Base-by-base conservation (phyloP, 2,888 invertebrate genomes). In the Criorhina ranunculi region DNA sequence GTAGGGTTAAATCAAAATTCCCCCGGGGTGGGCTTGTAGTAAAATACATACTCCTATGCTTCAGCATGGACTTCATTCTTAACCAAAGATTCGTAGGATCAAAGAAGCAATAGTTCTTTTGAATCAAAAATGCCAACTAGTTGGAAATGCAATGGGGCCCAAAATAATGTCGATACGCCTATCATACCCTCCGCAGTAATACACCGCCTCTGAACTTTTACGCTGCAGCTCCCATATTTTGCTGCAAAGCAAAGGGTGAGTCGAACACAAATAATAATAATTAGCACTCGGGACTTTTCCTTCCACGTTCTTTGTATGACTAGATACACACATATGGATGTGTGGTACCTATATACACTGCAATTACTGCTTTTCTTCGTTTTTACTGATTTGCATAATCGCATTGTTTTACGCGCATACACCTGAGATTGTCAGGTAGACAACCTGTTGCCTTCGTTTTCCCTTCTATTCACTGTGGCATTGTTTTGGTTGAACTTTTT, bases 341-440 rank as follows among this genome's bases (percentile, higher is more conserved):
- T n/a, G n/a, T n/a, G n/a, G n/a, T n/a, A n/a, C n/a, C n/a, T 62
- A 62, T 5, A 7, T 57, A 33, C 59, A 31, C 12, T 59, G 42
- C 37, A 49, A 64, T 57, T 53, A 42, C 55, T 72, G 46, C 59
- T 73, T 35, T 60, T 79, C 66, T 59, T 60, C 59, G 19, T 12
- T 33, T 59, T 35, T 80, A 12, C 42, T 60, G 11, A 44, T 67
- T 73, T 67, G 67, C 37, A 67, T 80, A 80, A 67, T 75, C 37
- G 66, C 60, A 75, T 80, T 80, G 80, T 73, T 75, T 73, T 46
- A 66, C 59, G 73, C 64, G 62, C n/a, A 57, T 73, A 59, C 72
- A 79, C 64, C 59, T 66, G 31, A 62, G 62, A 46, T 31, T 64
- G 46, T 62, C 44, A 64, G 78, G 57, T 70, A 72, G 79, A 79